Conservation (phyloP, 35 echinoderm and acorn worm genomes). For the Apostichopus californicus region DNA sequence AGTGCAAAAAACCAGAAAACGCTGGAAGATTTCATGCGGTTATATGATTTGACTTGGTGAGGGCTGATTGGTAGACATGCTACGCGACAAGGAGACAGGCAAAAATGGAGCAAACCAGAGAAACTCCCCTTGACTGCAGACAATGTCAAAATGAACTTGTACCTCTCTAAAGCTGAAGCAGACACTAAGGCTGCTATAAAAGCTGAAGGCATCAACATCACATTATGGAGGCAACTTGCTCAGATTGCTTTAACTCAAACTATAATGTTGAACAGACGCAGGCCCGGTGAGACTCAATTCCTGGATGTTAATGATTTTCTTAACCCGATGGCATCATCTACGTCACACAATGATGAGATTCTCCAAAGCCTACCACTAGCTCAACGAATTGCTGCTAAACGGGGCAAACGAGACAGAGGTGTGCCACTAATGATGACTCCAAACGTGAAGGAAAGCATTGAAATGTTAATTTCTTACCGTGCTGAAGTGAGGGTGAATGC, state of each 20-base stretch:
- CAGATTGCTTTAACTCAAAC: conserved; percentile 52
- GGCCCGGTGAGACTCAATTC: conserved; percentile 54
- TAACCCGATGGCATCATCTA: background rate
- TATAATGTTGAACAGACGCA: conserved; percentile 56
- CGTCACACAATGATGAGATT: conserved; percentile 38
- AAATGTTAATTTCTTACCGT: background rate
- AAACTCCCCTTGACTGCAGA: conserved; percentile 59
- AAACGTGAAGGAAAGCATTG: conserved; percentile 39
- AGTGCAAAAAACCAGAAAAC: background rate
- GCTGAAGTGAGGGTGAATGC: conserved; percentile 8
- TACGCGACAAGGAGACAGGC: background rate
- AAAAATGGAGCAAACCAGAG: conserved; percentile 52
- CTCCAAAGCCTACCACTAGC: background rate
- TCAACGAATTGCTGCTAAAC: conserved; percentile 4
- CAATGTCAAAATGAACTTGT: conserved; percentile 24
- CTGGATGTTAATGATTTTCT: conserved; percentile 37
- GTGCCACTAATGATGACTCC: conserved; percentile 25
- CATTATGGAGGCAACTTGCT: conserved; percentile 33
- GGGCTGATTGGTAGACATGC: conserved; percentile 14
- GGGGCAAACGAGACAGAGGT: background rate
- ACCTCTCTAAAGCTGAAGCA: background rate
- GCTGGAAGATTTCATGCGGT: background rate
- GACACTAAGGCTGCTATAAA: conserved; percentile 1
- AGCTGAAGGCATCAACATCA: background rate
- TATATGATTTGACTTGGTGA: background rate